A percentile compares a stretch with the other conserved stretches of the same genome.
Conservation (phyloP, 1,140 invertebrate genomes). For the Hyphantria cunea region DNA sequence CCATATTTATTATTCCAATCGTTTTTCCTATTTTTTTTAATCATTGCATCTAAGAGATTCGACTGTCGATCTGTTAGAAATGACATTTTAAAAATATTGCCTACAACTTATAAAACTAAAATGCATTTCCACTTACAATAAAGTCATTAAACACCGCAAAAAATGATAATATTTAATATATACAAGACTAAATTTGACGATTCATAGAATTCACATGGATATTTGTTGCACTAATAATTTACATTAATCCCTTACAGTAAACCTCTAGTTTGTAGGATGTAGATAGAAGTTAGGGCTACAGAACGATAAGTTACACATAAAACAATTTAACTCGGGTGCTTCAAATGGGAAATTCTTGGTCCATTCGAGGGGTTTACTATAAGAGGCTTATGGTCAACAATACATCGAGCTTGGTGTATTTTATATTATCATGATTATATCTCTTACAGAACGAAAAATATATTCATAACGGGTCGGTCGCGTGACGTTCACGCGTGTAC, state of each 20-base stretch:
- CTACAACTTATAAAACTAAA: conserved; percentile 81
- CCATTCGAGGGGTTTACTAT: conserved; percentile 51
- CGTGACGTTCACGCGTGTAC: conserved; percentile 40
- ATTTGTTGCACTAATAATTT: conserved; percentile 56
- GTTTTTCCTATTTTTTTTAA: conserved; percentile 78
- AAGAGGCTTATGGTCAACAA: conserved; percentile 52
- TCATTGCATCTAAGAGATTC: conserved; percentile 80
- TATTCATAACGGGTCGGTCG: conserved; percentile 38
- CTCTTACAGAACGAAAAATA: conserved; percentile 70
- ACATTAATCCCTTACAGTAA: conserved; percentile 53
- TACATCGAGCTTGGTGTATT: conserved; percentile 72
- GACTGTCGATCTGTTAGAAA: conserved; percentile 74
- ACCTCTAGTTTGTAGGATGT: conserved; percentile 47
- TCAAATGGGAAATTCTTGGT: conserved; percentile 43
- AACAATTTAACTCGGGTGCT: conserved; percentile 30
- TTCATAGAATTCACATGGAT: conserved; percentile 67
- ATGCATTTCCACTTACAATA: conserved; percentile 78
- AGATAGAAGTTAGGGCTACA: conserved; percentile 44
- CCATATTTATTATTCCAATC: conserved; percentile 77
- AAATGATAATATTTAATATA: conserved; percentile 71
- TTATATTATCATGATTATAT: conserved; percentile 72
- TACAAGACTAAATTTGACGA: conserved; percentile 74
- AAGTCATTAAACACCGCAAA: conserved; percentile 73
- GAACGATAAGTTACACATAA: conserved; percentile 29
- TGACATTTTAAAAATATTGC: conserved; percentile 77